phyloP scores from a whole-genome alignment of 2,113 vertebrate species.

The Paralichthys olivaceus region DNA sequence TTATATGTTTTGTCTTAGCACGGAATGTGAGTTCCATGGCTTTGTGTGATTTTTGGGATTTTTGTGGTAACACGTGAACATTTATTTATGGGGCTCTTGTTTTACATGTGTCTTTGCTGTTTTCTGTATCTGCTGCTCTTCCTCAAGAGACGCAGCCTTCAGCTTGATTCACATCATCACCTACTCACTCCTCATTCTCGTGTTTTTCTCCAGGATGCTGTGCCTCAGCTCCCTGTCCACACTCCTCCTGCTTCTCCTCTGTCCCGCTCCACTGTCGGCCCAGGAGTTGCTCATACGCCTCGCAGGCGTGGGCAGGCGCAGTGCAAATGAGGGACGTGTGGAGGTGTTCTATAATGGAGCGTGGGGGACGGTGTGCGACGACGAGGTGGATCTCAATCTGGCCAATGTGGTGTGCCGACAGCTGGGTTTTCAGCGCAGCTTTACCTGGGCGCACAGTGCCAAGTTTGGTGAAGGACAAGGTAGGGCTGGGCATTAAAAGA shows the following conservation, averaged over 20 bases:
- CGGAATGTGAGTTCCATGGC: slow-evolving; percentile 66
- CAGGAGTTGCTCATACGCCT: slow-evolving; percentile 83
- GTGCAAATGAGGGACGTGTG: slow-evolving; percentile 88
- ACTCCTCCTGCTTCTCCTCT: slow-evolving; percentile 58
- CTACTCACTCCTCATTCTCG: neutral
- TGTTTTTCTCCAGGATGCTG: slow-evolving; percentile 67
- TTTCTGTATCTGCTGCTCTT: slow-evolving; percentile 2
- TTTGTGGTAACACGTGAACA: slow-evolving; percentile 61
- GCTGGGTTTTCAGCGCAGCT: slow-evolving; percentile 87
- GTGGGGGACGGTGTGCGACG: slow-evolving; percentile 96
- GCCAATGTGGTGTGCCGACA: slow-evolving; percentile 89
- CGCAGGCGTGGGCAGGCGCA: slow-evolving; percentile 79
- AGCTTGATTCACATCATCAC: slow-evolving; percentile 6
- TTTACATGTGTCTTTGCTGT: slow-evolving; percentile 28
- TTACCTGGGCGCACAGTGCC: slow-evolving; percentile 95
- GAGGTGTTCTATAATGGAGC: slow-evolving; percentile 89
- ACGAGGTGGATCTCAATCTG: slow-evolving; percentile 87
- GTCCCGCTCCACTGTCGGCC: slow-evolving; percentile 46
- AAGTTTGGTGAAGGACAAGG: slow-evolving; percentile 92
- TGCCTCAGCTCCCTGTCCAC: slow-evolving; percentile 62
- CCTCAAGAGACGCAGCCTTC: neutral
- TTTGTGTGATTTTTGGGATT: slow-evolving; percentile 61
- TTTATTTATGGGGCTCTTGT: slow-evolving; percentile 47
- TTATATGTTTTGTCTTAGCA: slow-evolving; percentile 67
- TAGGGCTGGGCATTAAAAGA: slow-evolving; percentile 39